Conservation (phyloP, 2,113 vertebrate genomes). For the Marmota flaviventris region DNA sequence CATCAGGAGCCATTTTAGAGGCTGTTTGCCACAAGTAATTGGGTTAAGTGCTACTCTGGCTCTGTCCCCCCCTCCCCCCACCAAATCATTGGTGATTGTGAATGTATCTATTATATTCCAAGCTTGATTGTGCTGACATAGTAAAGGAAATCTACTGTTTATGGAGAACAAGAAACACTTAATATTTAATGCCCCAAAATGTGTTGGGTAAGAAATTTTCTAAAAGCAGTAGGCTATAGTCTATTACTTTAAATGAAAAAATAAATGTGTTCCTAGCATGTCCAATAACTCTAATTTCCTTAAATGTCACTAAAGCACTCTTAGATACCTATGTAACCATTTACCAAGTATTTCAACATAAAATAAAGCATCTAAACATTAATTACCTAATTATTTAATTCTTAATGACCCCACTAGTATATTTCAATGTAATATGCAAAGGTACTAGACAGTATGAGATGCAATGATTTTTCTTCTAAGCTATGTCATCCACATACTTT, state of each 20-base stretch:
- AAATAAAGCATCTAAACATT: slow-evolving; percentile 10
- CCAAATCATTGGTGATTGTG: not conserved
- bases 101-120: not conserved
- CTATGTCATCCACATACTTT: not conserved
- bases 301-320: not conserved
- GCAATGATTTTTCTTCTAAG: slow-evolving; percentile 22
- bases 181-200: not conserved
- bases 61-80: not conserved
- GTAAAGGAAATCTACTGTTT: not conserved
- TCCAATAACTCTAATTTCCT: slow-evolving; percentile 27
- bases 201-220: not conserved
- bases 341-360: slow-evolving; percentile 35
- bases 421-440: slow-evolving; percentile 1
- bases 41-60: not conserved
- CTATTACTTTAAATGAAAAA: slow-evolving; percentile 6
- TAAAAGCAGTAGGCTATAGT: not conserved
- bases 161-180: not conserved
- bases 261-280: not conserved
- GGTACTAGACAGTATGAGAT: not conserved
- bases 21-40: not conserved
- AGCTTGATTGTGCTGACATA: not conserved
- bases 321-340: not conserved
- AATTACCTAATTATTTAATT: slow-evolving; percentile 4
- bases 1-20: not conserved
- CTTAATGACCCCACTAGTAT: not conserved